Conservation (phyloP, 2,797 vertebrate genomes). For the Tinamus major region DNA sequence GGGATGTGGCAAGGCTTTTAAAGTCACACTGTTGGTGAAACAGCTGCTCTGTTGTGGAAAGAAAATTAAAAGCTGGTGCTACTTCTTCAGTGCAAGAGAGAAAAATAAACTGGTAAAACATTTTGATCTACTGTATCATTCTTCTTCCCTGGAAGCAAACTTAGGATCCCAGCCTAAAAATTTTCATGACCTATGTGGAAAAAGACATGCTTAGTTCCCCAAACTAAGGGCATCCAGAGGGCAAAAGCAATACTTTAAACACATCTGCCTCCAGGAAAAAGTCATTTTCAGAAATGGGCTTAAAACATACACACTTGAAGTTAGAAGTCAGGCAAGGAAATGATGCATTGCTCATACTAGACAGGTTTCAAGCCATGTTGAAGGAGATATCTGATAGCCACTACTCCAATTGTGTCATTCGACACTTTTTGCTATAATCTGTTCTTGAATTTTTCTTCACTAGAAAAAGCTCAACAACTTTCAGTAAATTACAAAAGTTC, state of each 20-base stretch:
- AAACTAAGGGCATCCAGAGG: not conserved
- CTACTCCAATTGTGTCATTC: not conserved
- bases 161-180: not conserved
- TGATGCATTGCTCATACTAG: rapidly evolving
- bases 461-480: not conserved
- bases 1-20: not conserved
- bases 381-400: not conserved
- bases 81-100: not conserved
- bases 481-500: not conserved
- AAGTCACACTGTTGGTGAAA: not conserved
- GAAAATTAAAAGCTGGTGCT: not conserved
- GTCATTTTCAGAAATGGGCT: not conserved
- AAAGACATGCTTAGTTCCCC: not conserved
- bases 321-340: not conserved
- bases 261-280: not conserved
- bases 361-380: not conserved
- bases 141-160: not conserved
- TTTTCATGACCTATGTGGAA: not conserved
- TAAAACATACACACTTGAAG: not conserved
- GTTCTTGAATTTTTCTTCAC: not conserved
- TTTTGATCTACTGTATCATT: not conserved
- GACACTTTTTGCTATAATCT: not conserved
- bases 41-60: not conserved
- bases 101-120: not conserved
- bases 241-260: not conserved